Base-by-base conservation (phyloP, 2,888 invertebrate genomes). In the Crioceris asparagi region DNA sequence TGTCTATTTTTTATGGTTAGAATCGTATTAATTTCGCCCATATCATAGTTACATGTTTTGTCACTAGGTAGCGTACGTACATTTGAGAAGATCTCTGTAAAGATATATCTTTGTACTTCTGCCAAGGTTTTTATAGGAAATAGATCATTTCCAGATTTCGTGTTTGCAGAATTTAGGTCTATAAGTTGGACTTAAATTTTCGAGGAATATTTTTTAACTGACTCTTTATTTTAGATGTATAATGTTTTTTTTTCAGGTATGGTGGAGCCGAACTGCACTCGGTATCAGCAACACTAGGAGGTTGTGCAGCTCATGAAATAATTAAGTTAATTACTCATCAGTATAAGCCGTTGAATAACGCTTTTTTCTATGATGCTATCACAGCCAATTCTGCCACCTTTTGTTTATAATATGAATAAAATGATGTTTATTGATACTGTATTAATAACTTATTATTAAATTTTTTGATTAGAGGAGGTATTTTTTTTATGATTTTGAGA, bases 281-380 rank as follows among this genome's bases (percentile, higher is more conserved):
- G 18, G 78, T 97, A 8, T 91, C 96, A 8, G 85, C 97, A 4
- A 88, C 64, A 55, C 41, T 60, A 64, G 88, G 85, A 44, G 97
- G 96, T 3, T 84, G 91, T 60, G 85, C 86, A 17, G 94, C 96
- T 5, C 97, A 98, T 58, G 97, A 97, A 70, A 81, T 82, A 3
- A 91, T 96, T 46, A 98, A 98, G 69, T 70, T 98, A 39, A 75
- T 96, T 37, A 97, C 97, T 2, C 79, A 80, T 56, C 98, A 98
- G 68, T 98, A 93, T 65, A 86, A 91, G 56, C 97, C 97, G 23
- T 74, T 98, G 38, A 82, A 94, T 65, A 96, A 97, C 65, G 91
- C 90, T 0, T 87, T 90, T 62, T 79, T 98, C 50, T 94, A 92
- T 66, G 94, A 97, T 70, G 94, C 86, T 33, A 86, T 91, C 50